Conservation (phyloP, 1,140 invertebrate species). For the Hesperophylax magnus region DNA sequence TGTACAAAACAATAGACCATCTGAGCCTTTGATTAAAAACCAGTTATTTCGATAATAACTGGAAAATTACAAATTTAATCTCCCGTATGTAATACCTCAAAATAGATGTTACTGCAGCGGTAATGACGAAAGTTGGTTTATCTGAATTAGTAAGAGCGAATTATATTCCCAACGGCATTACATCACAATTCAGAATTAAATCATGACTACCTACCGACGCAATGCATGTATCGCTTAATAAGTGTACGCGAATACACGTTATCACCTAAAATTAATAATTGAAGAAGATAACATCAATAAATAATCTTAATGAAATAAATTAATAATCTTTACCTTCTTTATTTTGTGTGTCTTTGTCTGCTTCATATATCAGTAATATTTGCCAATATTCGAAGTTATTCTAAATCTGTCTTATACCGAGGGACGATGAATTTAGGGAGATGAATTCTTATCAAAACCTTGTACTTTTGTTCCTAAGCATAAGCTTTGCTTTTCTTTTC, state of each 20-base stretch:
- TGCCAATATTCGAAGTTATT: no score
- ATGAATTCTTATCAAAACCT: no score
- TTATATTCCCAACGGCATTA: background rate
- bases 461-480: no score
- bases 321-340: no score
- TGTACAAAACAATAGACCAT: background rate
- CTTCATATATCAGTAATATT: no score
- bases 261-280: no score
- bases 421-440: no score
- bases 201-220: background rate
- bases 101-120: conserved; percentile 15
- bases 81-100: background rate
- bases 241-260: background rate
- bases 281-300: no score
- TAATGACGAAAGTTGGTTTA: conserved; percentile 24
- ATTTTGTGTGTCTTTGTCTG: no score
- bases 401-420: no score
- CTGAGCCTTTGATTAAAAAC: background rate
- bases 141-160: conserved; percentile 16
- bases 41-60: background rate
- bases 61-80: background rate
- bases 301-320: no score
- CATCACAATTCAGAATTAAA: conserved; percentile 1
- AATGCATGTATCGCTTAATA: background rate
- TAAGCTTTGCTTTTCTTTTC: no score